Percentiles rank a stretch among this genome's conserved stretches.
Evolutionary conservation across 2,113 vertebrate genomes (phyloP).

Genomic region (Dinomys branickii): DNA sequence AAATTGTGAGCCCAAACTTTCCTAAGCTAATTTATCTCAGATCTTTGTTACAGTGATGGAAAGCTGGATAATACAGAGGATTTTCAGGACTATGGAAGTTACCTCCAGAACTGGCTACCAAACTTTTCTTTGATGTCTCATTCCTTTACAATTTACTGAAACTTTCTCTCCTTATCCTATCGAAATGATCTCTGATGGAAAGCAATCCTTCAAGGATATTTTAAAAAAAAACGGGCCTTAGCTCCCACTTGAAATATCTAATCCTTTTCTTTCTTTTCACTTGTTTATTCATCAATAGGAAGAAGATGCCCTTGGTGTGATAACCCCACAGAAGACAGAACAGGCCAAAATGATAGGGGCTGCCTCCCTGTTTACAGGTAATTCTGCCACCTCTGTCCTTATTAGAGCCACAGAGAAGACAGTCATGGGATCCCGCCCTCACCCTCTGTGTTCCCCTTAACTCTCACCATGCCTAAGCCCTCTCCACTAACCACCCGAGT

Average conservation of each 20-base stretch:
- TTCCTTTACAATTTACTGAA: neutral
- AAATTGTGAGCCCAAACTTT: neutral
- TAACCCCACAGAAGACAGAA: neutral
- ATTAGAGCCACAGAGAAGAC: neutral
- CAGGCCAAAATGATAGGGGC: neutral
- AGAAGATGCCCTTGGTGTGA: neutral
- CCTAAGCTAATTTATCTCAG: neutral
- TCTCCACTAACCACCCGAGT: neutral
- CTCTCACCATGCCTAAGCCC: neutral
- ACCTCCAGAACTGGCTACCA: neutral
- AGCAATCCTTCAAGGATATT: neutral
- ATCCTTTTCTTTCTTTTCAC: neutral
- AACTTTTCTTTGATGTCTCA: neutral
- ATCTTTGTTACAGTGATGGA: neutral
- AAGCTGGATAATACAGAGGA: neutral
- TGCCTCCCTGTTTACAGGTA: neutral
- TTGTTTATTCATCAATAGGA: neutral
- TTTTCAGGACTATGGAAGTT: neutral
- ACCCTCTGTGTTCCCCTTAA: neutral
- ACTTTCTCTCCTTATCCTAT: neutral
- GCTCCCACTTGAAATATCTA: neutral
- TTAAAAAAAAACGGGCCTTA: neutral
- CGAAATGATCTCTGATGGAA: neutral
- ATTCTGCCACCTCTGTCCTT: neutral
- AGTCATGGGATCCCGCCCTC: neutral